These are phyloP conservation scores for Pogonocherus hispidulus DNA, from an alignment of 2,888 invertebrate genomes.

Conservation along the genomic window DNA sequence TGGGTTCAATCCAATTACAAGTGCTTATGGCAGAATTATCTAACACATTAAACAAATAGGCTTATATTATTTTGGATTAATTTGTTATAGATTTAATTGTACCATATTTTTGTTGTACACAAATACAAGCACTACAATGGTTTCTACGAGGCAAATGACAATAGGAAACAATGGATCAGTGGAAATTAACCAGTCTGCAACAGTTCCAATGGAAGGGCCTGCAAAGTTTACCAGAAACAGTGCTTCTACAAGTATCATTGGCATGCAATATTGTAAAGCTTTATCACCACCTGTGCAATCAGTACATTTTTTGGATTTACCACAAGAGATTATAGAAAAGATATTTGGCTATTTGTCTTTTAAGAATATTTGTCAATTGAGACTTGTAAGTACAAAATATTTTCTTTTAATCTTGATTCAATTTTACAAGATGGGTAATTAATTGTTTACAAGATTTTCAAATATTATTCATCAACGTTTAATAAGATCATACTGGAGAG, in stretches of 20 bases:
- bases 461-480: too few species aligned
- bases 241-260: slow-evolving; percentile 43
- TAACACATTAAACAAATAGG: slow-evolving; percentile 29
- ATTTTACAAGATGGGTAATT: too few species aligned
- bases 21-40: slow-evolving; percentile 41
- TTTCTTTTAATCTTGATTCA: neutral
- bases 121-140: slow-evolving; percentile 66
- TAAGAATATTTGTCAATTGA: slow-evolving; percentile 83
- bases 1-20: slow-evolving; percentile 35
- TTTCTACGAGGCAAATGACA: slow-evolving; percentile 72
- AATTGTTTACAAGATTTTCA: too few species aligned
- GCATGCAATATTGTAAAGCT: slow-evolving; percentile 51
- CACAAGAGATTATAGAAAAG: slow-evolving; percentile 85
- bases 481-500: too few species aligned
- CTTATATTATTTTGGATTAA: too few species aligned
- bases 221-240: slow-evolving; percentile 63
- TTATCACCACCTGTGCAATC: slow-evolving; percentile 53
- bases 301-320: slow-evolving; percentile 78
- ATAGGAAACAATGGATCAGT: slow-evolving; percentile 67
- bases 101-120: slow-evolving; percentile 9
- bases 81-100: slow-evolving; percentile 19
- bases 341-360: slow-evolving; percentile 82
- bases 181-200: slow-evolving; percentile 57
- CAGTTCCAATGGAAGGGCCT: slow-evolving; percentile 53
- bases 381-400: slow-evolving; percentile 76